Conservation (phyloP, 2,797 vertebrate species). For the Strix occidentalis region DNA sequence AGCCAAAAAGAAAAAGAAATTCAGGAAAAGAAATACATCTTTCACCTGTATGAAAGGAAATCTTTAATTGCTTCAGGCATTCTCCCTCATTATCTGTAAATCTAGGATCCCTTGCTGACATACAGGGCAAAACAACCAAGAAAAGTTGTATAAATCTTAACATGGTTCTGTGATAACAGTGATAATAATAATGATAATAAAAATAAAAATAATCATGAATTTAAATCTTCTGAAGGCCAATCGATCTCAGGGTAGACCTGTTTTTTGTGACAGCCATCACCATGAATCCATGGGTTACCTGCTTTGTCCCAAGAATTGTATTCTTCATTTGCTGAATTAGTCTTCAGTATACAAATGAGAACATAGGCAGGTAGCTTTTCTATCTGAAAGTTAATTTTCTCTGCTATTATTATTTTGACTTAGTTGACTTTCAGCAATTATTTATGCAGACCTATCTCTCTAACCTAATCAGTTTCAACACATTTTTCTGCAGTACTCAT, state of each 20-base stretch:
- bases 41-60: conserved; percentile 8
- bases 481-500: conserved; percentile 34
- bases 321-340: conserved; percentile 18
- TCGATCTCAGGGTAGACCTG: conserved; percentile 33
- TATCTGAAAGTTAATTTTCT: conserved; percentile 29
- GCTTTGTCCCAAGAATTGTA: background rate
- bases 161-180: background rate
- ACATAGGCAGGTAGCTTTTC: background rate
- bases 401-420: conserved; percentile 47
- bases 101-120: background rate
- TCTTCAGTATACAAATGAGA: background rate
- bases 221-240: conserved; percentile 31
- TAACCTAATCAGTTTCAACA: background rate
- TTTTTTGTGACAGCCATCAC: background rate
- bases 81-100: conserved; percentile 53
- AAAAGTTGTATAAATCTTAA: conserved; percentile 14
- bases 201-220: conserved; percentile 42
- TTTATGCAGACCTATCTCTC: conserved; percentile 34
- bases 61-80: conserved; percentile 13
- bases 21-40: conserved; percentile 1
- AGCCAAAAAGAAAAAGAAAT: background rate
- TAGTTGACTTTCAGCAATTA: conserved; percentile 23
- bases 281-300: conserved; percentile 12
- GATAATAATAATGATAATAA: background rate
- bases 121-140: background rate